Evolutionary conservation across 2,113 vertebrate genomes (phyloP).

Genomic region (Cyprinodon variegatus): DNA sequence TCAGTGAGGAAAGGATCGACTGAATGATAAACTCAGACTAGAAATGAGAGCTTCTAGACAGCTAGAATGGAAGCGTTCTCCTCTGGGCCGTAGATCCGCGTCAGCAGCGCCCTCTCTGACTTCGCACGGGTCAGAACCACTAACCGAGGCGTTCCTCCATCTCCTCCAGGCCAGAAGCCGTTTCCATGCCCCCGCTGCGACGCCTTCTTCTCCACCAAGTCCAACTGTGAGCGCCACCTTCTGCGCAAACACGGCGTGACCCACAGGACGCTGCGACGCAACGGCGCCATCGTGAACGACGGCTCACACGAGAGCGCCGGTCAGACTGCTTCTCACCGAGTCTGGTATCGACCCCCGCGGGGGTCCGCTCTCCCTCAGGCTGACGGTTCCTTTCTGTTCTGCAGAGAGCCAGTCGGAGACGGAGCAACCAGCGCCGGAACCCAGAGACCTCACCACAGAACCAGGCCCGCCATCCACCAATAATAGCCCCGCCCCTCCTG

Average conservation of each 20-base stretch:
- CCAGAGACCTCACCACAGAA: slow-evolving; percentile 79
- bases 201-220: slow-evolving; percentile 90
- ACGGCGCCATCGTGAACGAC: slow-evolving; percentile 76
- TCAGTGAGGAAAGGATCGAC: too few species aligned
- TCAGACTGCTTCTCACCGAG: slow-evolving; percentile 27
- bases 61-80: too few species aligned
- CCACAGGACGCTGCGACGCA: slow-evolving; percentile 82
- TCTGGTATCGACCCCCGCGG: too few species aligned
- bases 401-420: slow-evolving; percentile 89
- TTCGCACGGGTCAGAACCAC: too few species aligned
- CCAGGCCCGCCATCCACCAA: background rate
- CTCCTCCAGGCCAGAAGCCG: slow-evolving; percentile 84
- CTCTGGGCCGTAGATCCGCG: too few species aligned
- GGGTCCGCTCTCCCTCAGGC: background rate
- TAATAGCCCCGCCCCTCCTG: slow-evolving; percentile 38
- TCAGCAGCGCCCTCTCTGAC: too few species aligned
- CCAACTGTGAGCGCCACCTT: slow-evolving; percentile 91
- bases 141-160: background rate
- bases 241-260: slow-evolving; percentile 85
- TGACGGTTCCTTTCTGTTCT: background rate
- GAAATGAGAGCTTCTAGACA: too few species aligned
- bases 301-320: slow-evolving; percentile 81
- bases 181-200: slow-evolving; percentile 86
- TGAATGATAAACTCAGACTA: too few species aligned
- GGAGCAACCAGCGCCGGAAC: slow-evolving; percentile 77